phyloP scores from a whole-genome alignment of 1,140 invertebrate species.

The Halesus radiatus region DNA sequence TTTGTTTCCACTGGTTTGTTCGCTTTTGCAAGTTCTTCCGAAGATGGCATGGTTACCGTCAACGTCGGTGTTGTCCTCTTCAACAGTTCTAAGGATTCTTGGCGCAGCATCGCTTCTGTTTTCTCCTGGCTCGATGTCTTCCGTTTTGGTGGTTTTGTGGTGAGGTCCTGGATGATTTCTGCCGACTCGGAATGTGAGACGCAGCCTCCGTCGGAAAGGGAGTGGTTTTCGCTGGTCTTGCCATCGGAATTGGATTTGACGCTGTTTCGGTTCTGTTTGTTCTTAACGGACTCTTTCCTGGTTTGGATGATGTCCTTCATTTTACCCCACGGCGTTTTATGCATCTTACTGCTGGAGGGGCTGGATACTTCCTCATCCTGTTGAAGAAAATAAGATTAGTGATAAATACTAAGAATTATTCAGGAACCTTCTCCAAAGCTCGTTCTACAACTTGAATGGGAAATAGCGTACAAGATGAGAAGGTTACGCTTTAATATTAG shows the following conservation, averaged over 20 bases:
- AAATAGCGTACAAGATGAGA: too few relatives aligned
- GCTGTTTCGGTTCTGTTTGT: slow-evolving; percentile 63
- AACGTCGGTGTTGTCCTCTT: slow-evolving; percentile 67
- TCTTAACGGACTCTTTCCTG: slow-evolving; percentile 76
- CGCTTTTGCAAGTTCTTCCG: slow-evolving; percentile 67
- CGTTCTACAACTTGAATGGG: too few relatives aligned
- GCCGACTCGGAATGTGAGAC: slow-evolving; percentile 52
- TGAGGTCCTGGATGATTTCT: slow-evolving; percentile 37
- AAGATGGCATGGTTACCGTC: slow-evolving; percentile 74
- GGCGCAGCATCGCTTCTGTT: not conserved
- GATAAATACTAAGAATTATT: too few relatives aligned
- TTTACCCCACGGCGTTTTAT: slow-evolving; percentile 78
- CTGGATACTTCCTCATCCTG: slow-evolving; percentile 58
- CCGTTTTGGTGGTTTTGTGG: slow-evolving; percentile 49
- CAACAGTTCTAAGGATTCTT: slow-evolving; percentile 44
- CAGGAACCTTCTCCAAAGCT: too few relatives aligned
- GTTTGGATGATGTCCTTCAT: slow-evolving; percentile 81
- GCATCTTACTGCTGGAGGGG: slow-evolving; percentile 67
- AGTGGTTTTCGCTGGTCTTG: slow-evolving; percentile 66
- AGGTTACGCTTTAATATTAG: too few relatives aligned
- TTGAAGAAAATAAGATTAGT: not conserved
- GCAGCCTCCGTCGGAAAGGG: slow-evolving; percentile 69
- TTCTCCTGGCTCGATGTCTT: slow-evolving; percentile 56
- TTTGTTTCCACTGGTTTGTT: not conserved
- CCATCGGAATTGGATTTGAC: slow-evolving; percentile 62